These are phyloP conservation scores for Melanotaenia boesemani DNA, from an alignment of 2,797 vertebrate species.

Conservation along the genomic window DNA sequence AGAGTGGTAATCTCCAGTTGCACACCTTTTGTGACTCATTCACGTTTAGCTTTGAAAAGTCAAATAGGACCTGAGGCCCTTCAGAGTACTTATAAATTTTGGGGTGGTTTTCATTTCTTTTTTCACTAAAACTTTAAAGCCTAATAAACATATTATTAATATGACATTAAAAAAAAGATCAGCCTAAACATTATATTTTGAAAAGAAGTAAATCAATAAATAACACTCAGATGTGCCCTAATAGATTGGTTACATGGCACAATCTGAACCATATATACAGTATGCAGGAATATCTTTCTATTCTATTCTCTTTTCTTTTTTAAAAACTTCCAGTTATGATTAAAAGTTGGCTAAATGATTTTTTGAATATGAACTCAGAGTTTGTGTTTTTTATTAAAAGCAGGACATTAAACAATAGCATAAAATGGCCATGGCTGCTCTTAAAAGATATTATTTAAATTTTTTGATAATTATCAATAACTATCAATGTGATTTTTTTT, in stretches of 20 bases:
- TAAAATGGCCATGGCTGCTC: too few species aligned
- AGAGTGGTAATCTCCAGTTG: not conserved
- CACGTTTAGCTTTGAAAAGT: not conserved
- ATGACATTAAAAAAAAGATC: not conserved
- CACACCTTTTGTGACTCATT: too few species aligned
- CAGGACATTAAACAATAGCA: too few species aligned
- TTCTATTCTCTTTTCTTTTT: too few species aligned
- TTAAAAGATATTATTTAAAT: too few species aligned
- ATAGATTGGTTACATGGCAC: not conserved
- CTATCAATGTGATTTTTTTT: too few species aligned
- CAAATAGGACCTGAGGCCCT: not conserved
- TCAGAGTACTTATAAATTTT: not conserved
- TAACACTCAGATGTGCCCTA: not conserved
- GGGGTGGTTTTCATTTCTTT: not conserved
- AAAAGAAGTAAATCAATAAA: not conserved
- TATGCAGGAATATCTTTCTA: too few species aligned
- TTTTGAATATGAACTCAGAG: too few species aligned
- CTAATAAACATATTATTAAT: not conserved
- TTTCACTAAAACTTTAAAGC: not conserved
- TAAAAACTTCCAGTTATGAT: too few species aligned
- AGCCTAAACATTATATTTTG: not conserved
- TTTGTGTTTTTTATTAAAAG: too few species aligned
- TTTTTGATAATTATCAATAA: too few species aligned
- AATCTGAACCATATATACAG: not conserved
- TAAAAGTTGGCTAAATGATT: too few species aligned